Base-by-base conservation (phyloP, 2,797 vertebrate genomes). In the Pogoniulus pusillus region DNA sequence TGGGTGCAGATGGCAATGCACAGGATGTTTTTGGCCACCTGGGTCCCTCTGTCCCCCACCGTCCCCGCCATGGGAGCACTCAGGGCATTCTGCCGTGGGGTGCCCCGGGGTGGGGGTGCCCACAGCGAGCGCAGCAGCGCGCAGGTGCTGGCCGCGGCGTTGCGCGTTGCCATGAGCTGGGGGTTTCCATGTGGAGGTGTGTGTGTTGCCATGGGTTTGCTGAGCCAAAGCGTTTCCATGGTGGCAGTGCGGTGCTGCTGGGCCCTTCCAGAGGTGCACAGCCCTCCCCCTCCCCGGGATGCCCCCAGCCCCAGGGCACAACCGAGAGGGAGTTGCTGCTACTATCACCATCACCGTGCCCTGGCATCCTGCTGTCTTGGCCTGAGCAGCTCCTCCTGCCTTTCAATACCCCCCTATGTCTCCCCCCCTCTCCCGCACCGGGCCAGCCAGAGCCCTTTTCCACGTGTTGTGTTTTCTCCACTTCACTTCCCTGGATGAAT, bases 401-500 rank as follows among this genome's bases (percentile, higher is more conserved):
- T 20, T 12, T 39, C 45, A 3, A 22, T 5, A 0, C 3, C 22
- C 14, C 29, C 19, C 43, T 0, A 0, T n/a, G 17, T n/a, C 27
- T 22, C 62, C 58, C 30, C 57, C 19, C 18, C 45, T 23, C 47
- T 23, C 23, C 39, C 39, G 37, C 39, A 39, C 13, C 2, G 12
- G 35, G 24, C 35, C 82, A 68, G 51, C 49, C 82, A 17, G 51
- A 85, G 75, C 87, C 79, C 66, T 89, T 88, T 82, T 65, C 83
- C 82, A 91, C 53, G 35, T 65, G 91, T 69, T 93, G 81, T 84
- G 87, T 93, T 95, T 95, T 96, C 87, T 95, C 72, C 95, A 90
- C 92, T 95, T 92, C 91, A 70, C 72, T 96, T 93, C 95, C 92
- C 84, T 14, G 3, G 80, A 96, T 95, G 90, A 96, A 96, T 96